These are phyloP conservation scores for Apis laboriosa DNA, from an alignment of 1,140 invertebrate species.

Conservation along the genomic window DNA sequence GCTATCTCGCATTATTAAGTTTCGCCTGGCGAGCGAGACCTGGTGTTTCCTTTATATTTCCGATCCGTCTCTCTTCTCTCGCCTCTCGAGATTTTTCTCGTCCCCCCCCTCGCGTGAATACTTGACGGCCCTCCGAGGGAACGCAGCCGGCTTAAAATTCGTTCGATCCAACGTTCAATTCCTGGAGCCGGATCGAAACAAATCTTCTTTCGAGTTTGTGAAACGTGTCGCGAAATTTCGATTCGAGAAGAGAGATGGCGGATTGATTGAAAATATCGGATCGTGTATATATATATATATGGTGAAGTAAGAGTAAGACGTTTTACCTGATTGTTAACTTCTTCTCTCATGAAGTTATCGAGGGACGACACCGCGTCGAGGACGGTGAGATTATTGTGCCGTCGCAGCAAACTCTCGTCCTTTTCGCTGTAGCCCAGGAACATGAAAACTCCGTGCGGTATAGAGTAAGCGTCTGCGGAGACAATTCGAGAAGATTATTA, in stretches of 20 bases:
- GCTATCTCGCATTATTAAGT: conserved; percentile 54
- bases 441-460: conserved; percentile 91
- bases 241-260: neutral
- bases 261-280: neutral
- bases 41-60: conserved; percentile 52
- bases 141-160: conserved; percentile 8
- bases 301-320: neutral
- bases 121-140: neutral
- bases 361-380: conserved; percentile 90
- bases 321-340: conserved; percentile 86
- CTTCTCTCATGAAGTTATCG: conserved; percentile 87
- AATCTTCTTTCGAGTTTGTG: neutral
- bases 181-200: neutral
- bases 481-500: conserved; percentile 5
- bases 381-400: conserved; percentile 89
- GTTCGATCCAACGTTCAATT: neutral
- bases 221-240: neutral
- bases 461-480: conserved; percentile 86
- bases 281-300: neutral
- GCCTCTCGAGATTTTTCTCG: conserved; percentile 46
- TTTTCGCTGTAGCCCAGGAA: conserved; percentile 93
- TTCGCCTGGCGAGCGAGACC: conserved; percentile 22
- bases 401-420: conserved; percentile 90
- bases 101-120: conserved; percentile 16
- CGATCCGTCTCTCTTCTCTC: conserved; percentile 41